Evolutionary conservation across 2,797 vertebrate species (phyloP), one percentile per base, ranked within the genome.

Genomic region (Emydoidea blandingii): DNA sequence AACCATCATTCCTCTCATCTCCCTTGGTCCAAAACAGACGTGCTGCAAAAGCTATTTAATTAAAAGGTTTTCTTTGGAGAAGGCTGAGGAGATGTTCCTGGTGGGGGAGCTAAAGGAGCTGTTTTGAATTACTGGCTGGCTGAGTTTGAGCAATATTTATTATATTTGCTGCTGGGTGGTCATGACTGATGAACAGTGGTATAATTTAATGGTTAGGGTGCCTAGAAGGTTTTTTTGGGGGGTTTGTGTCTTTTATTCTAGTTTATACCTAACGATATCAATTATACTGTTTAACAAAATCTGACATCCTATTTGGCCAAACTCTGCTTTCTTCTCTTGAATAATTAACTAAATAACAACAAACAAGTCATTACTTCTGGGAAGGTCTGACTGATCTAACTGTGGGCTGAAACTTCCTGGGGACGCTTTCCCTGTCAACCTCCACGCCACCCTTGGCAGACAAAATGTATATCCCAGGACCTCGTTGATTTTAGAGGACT

Each of bases 151-250:
- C 79, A 74, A 23, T 89, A 50, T 78, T 95, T 83, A 92, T 95
- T 68, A 47, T 87, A 49, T 86, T 59, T 41, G 84, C 79, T 1
- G 4, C 83, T 91, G 78, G 79, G 78, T 81, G 95, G 84, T 88
- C 81, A 92, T 83, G 93, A 49, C 76, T 91, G 79, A 95, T 53
- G 84, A 93, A 89, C 89, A 53, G 56, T 88, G 88, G 81, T 56
- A 88, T 87, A 85, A 86, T 85, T 95, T 93, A 87, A 93, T 81
- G 88, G 93, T 44, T 79, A 62, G 21, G 68, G 81, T 91, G 49
- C 0, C 0, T 2, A n/a, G 59, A 62, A 62, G 29, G 31, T 7
- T 34, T 34, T 62, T 34, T 62, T 3, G 52, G 8, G 53, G 53
- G 21, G 57, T 1, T 6, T 34, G 14, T 62, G 29, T 34, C 56